Evolutionary conservation across 2,113 vertebrate genomes (phyloP), one percentile per base, ranked within the genome.

Genomic region (Psettodes erumei): DNA sequence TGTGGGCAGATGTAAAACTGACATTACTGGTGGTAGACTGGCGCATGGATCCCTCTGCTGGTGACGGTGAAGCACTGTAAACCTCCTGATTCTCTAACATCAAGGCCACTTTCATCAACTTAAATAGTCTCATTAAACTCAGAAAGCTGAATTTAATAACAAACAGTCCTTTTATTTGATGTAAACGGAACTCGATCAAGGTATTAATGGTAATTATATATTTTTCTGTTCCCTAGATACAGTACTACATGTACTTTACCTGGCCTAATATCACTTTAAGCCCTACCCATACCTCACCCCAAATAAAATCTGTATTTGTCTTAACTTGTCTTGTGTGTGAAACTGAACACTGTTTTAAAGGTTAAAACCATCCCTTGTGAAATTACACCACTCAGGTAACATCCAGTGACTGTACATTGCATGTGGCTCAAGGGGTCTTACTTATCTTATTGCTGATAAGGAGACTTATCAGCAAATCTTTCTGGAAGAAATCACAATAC

Each of bases 41-140:
- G n/a, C 18, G 4, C n/a, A 25, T 27, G 43, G 66, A 65, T n/a
- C 75, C 66, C 72, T 61, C 92, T 90, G 82, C 73, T 80, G 90
- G 80, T 11, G 6, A 30, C 12, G 0, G 1, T 7, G 4, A 0
- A 28, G n/a, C 16, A 35, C 60, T 62, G 69, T 11, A 21, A 23
- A n/a, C n/a, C n/a, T n/a, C n/a, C n/a, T n/a, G n/a, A n/a, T n/a
- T n/a, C n/a, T n/a, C n/a, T n/a, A 32, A 33, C 53, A 43, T 8
- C 32, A 28, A 9, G 5, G 12, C 13, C 42, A 19, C 8, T 47
- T n/a, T 47, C n/a, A 10, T 21, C 10, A 21, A 47, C 43, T 19
- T 45, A 16, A 40, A 40, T 16, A 47, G n/a, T 47, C 3, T 42
- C 16, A 42, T 42, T 18, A 18, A 47, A 47, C 8, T 21, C 19